Conservation (phyloP, 2,888 invertebrate genomes). For the Clitarchus hookeri region DNA sequence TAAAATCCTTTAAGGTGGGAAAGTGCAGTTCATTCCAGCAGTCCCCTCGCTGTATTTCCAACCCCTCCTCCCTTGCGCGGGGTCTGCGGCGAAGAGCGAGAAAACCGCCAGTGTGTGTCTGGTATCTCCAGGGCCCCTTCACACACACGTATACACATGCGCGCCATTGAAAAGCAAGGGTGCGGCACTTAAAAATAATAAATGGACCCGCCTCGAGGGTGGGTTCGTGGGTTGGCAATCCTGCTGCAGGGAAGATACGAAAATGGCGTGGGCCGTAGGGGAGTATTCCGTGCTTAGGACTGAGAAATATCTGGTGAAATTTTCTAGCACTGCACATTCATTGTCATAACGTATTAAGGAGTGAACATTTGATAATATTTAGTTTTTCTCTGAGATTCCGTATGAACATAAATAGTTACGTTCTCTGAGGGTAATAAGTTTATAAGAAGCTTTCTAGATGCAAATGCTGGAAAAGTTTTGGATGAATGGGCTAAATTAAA, state of each 20-base stretch:
- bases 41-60: not conserved
- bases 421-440: no score
- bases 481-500: no score
- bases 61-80: not conserved
- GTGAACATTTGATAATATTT: no score
- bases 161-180: not conserved
- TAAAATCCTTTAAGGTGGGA: constrained; percentile 1
- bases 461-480: no score
- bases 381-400: no score
- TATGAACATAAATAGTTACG: no score
- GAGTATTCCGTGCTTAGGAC: not conserved
- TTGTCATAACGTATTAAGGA: not conserved
- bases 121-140: not conserved
- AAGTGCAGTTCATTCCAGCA: constrained; percentile 14
- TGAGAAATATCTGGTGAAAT: not conserved
- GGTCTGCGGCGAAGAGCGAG: not conserved
- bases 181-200: not conserved
- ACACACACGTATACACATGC: not conserved
- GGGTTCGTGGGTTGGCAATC: not conserved
- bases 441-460: no score
- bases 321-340: not conserved
- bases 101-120: not conserved
- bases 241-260: not conserved
- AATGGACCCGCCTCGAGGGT: not conserved
- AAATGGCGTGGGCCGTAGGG: no score